A percentile compares a stretch with the other conserved stretches of the same genome.
Evolutionary conservation across 1,140 invertebrate species (phyloP).

Genomic region (Ostrea denselamellosa): DNA sequence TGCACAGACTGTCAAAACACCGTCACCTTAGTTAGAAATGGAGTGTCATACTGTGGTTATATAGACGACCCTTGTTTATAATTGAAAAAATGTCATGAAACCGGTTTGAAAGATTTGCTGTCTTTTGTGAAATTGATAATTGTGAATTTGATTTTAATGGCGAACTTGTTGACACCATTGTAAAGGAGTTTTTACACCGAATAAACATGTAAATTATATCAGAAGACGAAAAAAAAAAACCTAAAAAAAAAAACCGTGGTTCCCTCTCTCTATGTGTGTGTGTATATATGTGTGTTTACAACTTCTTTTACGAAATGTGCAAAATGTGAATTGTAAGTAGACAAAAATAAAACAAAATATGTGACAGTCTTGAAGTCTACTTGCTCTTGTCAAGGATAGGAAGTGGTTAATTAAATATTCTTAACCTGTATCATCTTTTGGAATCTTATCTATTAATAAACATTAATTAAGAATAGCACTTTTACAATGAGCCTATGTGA

Average conservation of each 20-base stretch:
- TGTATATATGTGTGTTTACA: too few species aligned
- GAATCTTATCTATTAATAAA: not conserved
- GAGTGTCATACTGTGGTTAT: not conserved
- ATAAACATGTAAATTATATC: not conserved
- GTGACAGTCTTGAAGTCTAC: not conserved
- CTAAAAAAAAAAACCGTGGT: too few species aligned
- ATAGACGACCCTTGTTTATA: not conserved
- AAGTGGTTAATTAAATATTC: constrained; percentile 10
- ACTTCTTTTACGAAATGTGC: too few species aligned
- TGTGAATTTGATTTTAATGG: not conserved
- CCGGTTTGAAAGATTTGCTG: not conserved
- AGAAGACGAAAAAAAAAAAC: not conserved
- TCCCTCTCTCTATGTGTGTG: too few species aligned
- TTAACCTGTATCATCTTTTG: not conserved
- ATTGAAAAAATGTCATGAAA: not conserved
- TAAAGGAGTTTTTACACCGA: not conserved
- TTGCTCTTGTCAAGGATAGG: not conserved
- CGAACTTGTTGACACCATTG: not conserved
- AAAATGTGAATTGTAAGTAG: too few species aligned
- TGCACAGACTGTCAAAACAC: constrained; percentile 53
- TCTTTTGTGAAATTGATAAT: not conserved
- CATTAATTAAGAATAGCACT: not conserved
- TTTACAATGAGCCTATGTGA: not conserved
- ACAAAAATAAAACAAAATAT: not conserved
- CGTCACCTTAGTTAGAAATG: constrained; percentile 26